These are phyloP conservation scores for Holacanthus passer DNA, from an alignment of 2,113 vertebrate species.

Conservation along the genomic window DNA sequence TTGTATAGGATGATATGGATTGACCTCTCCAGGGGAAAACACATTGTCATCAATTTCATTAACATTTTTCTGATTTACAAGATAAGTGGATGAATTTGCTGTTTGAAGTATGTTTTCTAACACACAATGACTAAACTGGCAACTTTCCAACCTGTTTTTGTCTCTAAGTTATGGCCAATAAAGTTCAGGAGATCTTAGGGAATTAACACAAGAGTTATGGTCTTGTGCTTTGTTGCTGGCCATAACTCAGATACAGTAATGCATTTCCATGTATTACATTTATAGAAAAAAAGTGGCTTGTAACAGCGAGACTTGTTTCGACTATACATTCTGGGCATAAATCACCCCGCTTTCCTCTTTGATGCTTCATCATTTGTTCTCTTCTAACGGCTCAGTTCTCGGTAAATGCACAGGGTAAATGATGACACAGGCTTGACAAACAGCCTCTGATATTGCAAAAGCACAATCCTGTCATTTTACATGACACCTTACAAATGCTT, in stretches of 20 bases:
- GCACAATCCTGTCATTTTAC: constrained; percentile 49
- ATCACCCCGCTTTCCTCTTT: constrained; percentile 6
- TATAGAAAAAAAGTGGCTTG: background rate
- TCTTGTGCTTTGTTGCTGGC: background rate
- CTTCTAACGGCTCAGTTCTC: constrained; percentile 16
- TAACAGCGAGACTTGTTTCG: constrained; percentile 22
- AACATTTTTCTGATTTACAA: background rate
- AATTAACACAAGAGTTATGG: background rate
- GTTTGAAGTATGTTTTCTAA: background rate
- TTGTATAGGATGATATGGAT: background rate
- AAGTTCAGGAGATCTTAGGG: constrained; percentile 19
- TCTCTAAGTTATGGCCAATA: constrained; percentile 3
- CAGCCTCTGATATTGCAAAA: constrained; percentile 45
- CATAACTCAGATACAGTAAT: background rate
- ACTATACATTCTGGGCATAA: constrained; percentile 15
- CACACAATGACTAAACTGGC: background rate
- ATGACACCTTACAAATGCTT: constrained; percentile 38
- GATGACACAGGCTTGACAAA: constrained; percentile 37
- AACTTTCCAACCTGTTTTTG: background rate
- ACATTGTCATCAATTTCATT: background rate
- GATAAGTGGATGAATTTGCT: background rate
- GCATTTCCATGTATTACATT: constrained; percentile 28
- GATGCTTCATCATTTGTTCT: constrained; percentile 32
- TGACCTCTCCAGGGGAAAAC: background rate
- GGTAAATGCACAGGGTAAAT: constrained; percentile 7